Evolutionary conservation across 53 echinoderm and acorn worm genomes (phyloP).

Genomic region (Patiria pectinifera): DNA sequence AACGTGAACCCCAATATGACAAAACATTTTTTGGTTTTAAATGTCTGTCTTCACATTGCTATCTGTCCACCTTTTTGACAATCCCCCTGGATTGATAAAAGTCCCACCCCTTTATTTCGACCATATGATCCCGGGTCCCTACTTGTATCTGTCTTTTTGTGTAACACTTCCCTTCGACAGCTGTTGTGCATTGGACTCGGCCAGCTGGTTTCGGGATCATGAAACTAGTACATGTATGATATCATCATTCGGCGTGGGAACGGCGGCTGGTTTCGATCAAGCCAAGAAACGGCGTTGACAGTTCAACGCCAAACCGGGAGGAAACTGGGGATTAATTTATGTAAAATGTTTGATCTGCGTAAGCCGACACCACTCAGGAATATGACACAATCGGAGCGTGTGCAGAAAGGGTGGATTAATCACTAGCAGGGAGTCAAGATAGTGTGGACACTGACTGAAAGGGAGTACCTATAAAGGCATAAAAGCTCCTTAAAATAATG

Average conservation of each 20-base stretch:
- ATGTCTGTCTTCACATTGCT: too few relatives aligned
- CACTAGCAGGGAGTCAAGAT: not conserved
- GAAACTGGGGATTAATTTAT: conserved; percentile 41
- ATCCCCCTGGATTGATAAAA: too few relatives aligned
- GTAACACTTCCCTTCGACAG: not conserved
- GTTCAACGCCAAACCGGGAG: not conserved
- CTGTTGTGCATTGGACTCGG: not conserved
- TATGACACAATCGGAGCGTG: conserved; percentile 7
- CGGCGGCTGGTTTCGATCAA: conserved; percentile 12
- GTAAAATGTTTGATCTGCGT: conserved; percentile 38
- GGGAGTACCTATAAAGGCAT: too few relatives aligned
- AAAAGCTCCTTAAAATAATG: too few relatives aligned
- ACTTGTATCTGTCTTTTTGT: not conserved
- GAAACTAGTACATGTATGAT: not conserved
- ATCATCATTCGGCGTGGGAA: not conserved
- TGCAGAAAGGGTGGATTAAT: conserved; percentile 18
- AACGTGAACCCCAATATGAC: too few relatives aligned
- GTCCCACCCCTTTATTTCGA: too few relatives aligned
- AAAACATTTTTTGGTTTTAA: too few relatives aligned
- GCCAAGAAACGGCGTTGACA: conserved; percentile 24
- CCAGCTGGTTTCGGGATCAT: not conserved
- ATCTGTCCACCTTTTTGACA: too few relatives aligned
- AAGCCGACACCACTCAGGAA: conserved; percentile 9
- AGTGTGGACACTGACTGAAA: not conserved
- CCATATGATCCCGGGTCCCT: not conserved